These are phyloP conservation scores for Crotalus tigris DNA, from an alignment of 2,113 vertebrate species.

Conservation along the genomic window DNA sequence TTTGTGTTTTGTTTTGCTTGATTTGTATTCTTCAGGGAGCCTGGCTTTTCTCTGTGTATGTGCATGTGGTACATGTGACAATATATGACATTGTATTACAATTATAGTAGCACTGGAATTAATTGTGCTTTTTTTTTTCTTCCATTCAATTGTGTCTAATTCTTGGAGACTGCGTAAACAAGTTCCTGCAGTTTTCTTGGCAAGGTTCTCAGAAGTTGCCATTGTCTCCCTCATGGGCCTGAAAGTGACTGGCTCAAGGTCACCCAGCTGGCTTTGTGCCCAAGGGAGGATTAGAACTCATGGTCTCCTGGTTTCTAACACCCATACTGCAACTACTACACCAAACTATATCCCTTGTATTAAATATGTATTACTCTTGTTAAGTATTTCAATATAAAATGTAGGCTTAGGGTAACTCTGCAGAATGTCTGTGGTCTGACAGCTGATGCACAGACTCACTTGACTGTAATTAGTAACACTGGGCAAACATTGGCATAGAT, in stretches of 20 bases:
- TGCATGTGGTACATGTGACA: not conserved
- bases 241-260: not conserved
- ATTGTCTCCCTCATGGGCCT: not conserved
- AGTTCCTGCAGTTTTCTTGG: not conserved
- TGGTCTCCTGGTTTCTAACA: not conserved
- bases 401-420: not conserved
- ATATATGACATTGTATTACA: not conserved
- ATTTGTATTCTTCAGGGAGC: not conserved
- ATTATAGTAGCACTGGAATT: not conserved
- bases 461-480: not conserved
- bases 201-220: not conserved
- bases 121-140: not conserved
- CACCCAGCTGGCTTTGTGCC: not conserved
- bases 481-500: not conserved
- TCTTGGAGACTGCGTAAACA: not conserved
- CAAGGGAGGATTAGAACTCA: not conserved
- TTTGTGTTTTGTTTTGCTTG: not conserved
- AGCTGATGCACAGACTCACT: not conserved
- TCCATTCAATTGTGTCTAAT: not conserved
- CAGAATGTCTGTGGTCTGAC: no score
- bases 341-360: not conserved
- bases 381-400: not conserved
- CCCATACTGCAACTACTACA: not conserved
- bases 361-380: not conserved
- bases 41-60: not conserved